Evolutionary conservation across 2,888 invertebrate species (phyloP).

Genomic region (Lomographa bimaculata): DNA sequence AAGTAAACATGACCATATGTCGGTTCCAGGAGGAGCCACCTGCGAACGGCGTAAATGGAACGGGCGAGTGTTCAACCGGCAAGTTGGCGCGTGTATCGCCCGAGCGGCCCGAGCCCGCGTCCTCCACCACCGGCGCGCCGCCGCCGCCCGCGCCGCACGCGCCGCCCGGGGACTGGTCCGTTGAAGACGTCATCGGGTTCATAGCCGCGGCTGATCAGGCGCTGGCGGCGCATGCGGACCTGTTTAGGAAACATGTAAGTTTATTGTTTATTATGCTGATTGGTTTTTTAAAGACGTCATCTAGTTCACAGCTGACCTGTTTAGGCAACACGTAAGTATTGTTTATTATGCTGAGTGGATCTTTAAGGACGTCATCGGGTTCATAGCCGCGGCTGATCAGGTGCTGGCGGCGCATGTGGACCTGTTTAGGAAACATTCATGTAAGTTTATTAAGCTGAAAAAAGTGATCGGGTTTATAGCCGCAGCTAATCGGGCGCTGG

Average conservation of each 20-base stretch:
- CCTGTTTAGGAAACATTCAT: conserved; percentile 95
- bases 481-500: conserved; percentile 92
- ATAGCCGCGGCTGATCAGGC: conserved; percentile 93
- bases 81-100: conserved; percentile 74
- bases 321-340: too few relatives aligned
- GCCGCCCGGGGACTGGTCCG: conserved; percentile 94
- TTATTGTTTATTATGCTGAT: too few relatives aligned
- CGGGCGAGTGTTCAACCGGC: conserved; percentile 35
- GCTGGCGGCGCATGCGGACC: conserved; percentile 93
- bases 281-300: too few relatives aligned
- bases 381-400: conserved; percentile 93
- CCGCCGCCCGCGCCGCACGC: conserved; percentile 62
- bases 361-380: conserved; percentile 96
- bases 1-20: conserved; percentile 68
- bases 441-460: too few relatives aligned
- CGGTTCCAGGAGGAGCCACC: conserved; percentile 53
- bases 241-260: conserved; percentile 95
- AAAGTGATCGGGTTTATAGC: too few relatives aligned
- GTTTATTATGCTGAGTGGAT: too few relatives aligned
- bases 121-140: conserved; percentile 85
- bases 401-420: conserved; percentile 94
- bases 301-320: too few relatives aligned
- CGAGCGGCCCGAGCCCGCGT: conserved; percentile 87
- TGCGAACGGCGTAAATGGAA: conserved; percentile 31
- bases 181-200: conserved; percentile 96